Percentiles rank a stretch among this genome's conserved stretches.
phyloP scores from a whole-genome alignment of 2,113 vertebrate genomes.

The Rhinolophus ferrumequinum region DNA sequence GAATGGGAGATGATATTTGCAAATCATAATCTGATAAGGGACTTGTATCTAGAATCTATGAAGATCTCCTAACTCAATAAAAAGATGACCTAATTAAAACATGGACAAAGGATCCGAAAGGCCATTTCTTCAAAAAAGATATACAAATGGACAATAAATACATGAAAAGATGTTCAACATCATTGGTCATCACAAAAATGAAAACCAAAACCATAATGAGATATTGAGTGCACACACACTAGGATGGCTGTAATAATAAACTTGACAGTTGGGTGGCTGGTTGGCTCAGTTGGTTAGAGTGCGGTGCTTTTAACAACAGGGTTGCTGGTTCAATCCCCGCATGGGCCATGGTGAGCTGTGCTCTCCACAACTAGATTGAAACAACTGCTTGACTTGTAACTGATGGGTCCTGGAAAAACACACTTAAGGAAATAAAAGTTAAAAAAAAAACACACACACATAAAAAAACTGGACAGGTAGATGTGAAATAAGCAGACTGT shows the following conservation, averaged over 20 bases:
- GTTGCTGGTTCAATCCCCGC: too few species aligned
- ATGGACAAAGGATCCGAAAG: background rate
- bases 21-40: background rate
- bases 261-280: background rate
- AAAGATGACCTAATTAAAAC: conserved; percentile 7
- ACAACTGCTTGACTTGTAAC: too few species aligned
- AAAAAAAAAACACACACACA: too few species aligned
- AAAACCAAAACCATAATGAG: background rate
- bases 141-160: background rate
- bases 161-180: background rate
- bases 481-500: too few species aligned
- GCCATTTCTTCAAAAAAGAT: background rate
- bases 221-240: background rate
- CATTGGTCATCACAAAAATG: background rate
- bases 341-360: too few species aligned
- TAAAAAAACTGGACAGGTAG: too few species aligned
- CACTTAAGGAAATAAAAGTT: too few species aligned
- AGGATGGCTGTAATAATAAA: background rate
- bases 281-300: too few species aligned
- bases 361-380: too few species aligned
- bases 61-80: background rate
- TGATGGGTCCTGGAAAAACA: too few species aligned
- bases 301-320: too few species aligned
- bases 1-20: background rate
- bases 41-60: conserved; percentile 11